Evolutionary conservation across 2,888 invertebrate genomes (phyloP).

Genomic region (Phyllotreta striolata): DNA sequence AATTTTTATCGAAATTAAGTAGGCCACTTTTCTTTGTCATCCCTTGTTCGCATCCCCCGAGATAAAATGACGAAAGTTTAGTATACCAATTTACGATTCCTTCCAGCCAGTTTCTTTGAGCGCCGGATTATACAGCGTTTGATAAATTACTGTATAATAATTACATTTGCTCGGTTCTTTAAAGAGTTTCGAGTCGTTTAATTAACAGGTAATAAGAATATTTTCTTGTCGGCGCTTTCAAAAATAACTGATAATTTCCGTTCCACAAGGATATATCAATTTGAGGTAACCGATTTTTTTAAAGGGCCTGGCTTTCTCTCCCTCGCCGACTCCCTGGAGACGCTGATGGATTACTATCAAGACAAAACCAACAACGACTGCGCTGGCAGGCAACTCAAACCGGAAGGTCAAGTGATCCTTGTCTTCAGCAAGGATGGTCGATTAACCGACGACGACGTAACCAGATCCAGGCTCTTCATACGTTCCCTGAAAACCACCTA

Average conservation of each 20-base stretch:
- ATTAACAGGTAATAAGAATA: slow-evolving; percentile 7
- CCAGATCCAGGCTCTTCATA: slow-evolving; percentile 61
- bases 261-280: neutral
- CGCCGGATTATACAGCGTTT: slow-evolving; percentile 5
- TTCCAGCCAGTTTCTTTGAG: slow-evolving; percentile 6
- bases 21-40: too few species aligned
- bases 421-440: slow-evolving; percentile 59
- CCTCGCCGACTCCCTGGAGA: slow-evolving; percentile 63
- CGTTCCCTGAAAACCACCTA: slow-evolving; percentile 61
- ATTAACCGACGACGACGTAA: slow-evolving; percentile 61
- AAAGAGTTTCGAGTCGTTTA: slow-evolving; percentile 2
- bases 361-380: slow-evolving; percentile 62
- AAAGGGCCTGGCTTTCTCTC: slow-evolving; percentile 67
- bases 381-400: slow-evolving; percentile 54
- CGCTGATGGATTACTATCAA: slow-evolving; percentile 62
- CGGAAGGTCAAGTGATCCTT: slow-evolving; percentile 64
- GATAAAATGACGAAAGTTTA: slow-evolving; percentile 8
- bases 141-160: slow-evolving; percentile 5
- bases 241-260: too few species aligned
- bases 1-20: too few species aligned
- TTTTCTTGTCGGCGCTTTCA: too few species aligned
- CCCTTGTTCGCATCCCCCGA: too few species aligned
- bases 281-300: slow-evolving; percentile 39
- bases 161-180: slow-evolving; percentile 2
- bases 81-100: slow-evolving; percentile 8